Conservation (phyloP, 2,888 invertebrate genomes). For the Yponomeuta sedellus region DNA sequence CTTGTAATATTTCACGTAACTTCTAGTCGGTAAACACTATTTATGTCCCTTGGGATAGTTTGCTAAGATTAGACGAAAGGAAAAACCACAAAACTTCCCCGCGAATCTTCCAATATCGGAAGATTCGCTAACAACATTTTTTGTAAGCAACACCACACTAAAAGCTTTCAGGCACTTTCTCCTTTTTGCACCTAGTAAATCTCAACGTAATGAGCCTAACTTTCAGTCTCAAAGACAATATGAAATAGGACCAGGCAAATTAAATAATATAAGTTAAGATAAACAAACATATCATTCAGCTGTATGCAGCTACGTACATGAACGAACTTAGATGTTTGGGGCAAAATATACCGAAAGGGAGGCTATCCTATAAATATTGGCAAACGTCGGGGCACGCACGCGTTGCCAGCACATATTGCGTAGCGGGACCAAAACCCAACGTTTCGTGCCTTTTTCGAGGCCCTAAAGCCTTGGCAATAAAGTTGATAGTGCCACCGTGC, state of each 20-base stretch:
- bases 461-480: not conserved
- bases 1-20: no score
- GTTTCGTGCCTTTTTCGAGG: not conserved
- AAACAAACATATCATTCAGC: not conserved
- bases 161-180: no score
- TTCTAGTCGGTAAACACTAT: no score
- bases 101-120: no score
- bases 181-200: no score
- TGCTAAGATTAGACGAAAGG: no score
- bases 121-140: no score
- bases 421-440: not conserved
- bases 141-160: no score
- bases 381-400: not conserved
- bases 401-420: constrained; percentile 1
- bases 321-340: not conserved
- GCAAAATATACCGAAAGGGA: not conserved
- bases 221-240: no score
- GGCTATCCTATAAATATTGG: not conserved
- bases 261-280: not conserved
- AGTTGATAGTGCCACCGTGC: not conserved
- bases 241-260: not conserved
- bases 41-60: no score
- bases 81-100: no score
- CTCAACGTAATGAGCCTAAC: no score
- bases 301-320: not conserved